A percentile compares a stretch with the other conserved stretches of the same genome.
phyloP scores from a whole-genome alignment of 2,888 invertebrate genomes.

The Cremastinae sp. region DNA sequence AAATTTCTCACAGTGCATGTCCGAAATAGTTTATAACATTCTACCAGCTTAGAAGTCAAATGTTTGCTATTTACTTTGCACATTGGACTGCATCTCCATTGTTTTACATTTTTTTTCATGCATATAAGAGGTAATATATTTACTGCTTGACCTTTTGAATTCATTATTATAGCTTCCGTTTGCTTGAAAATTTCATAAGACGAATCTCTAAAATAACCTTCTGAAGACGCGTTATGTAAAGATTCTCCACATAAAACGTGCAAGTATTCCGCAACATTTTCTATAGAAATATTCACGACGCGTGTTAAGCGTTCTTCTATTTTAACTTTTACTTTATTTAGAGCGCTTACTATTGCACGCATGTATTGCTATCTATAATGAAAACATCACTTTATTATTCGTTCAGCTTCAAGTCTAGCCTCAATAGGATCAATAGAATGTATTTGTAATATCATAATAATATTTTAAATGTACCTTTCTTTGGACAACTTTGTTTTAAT shows the following conservation, averaged over 20 bases:
- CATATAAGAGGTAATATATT: slow-evolving; percentile 37
- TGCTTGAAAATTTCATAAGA: slow-evolving; percentile 10
- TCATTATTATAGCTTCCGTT: slow-evolving; percentile 26
- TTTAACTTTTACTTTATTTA: too few relatives aligned
- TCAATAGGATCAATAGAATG: neutral
- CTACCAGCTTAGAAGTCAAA: slow-evolving; percentile 6
- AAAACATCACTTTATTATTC: too few relatives aligned
- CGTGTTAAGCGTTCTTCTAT: too few relatives aligned
- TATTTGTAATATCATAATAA: neutral
- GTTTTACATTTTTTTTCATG: slow-evolving; percentile 1
- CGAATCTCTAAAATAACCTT: slow-evolving; percentile 30
- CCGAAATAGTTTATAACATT: neutral
- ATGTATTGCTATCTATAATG: too few relatives aligned
- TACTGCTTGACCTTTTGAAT: slow-evolving; percentile 32
- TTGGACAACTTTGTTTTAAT: neutral
- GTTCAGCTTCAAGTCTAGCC: too few relatives aligned
- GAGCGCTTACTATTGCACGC: too few relatives aligned
- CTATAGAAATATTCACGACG: too few relatives aligned
- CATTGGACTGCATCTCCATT: slow-evolving; percentile 24
- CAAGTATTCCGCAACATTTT: neutral
- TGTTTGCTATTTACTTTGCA: slow-evolving; percentile 18
- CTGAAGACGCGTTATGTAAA: slow-evolving; percentile 16
- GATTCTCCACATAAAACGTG: neutral
- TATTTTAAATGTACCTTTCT: neutral
- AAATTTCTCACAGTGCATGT: slow-evolving; percentile 4